Conservation (phyloP, 2,888 invertebrate genomes). For the Cistogaster globosa region DNA sequence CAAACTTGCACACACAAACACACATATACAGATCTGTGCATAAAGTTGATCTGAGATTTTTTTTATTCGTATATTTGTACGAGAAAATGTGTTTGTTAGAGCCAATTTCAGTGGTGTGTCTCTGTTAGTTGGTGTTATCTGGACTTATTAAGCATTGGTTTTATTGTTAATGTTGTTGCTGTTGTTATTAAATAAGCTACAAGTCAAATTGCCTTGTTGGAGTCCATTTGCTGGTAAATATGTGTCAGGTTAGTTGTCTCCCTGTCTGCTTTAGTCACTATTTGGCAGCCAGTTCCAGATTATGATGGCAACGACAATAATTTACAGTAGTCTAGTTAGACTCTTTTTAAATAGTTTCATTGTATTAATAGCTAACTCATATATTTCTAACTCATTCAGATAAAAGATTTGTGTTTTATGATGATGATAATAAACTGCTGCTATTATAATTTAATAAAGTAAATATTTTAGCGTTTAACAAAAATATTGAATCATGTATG, state of each 20-base stretch:
- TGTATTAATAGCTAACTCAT: no score
- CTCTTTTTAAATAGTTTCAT: not conserved
- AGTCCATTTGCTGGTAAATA: slow-evolving; percentile 61
- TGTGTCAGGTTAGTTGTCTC: slow-evolving; percentile 38
- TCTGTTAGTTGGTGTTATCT: slow-evolving; percentile 59
- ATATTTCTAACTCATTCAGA: no score
- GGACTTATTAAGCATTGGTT: slow-evolving; percentile 77
- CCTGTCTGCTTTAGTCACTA: slow-evolving; percentile 23
- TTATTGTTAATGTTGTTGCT: slow-evolving; percentile 75
- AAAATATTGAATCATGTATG: no score
- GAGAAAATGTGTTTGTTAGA: slow-evolving; percentile 33
- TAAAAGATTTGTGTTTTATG: no score
- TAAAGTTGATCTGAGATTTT: slow-evolving; percentile 48
- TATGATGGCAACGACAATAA: slow-evolving; percentile 31
- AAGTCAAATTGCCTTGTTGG: slow-evolving; percentile 69
- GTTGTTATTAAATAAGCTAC: slow-evolving; percentile 73
- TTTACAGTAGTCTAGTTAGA: slow-evolving; percentile 36
- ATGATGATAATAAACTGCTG: no score
- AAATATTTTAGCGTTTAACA: no score
- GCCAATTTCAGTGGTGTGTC: slow-evolving; percentile 49
- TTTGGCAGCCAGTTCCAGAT: slow-evolving; percentile 34
- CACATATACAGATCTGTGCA: slow-evolving; percentile 10
- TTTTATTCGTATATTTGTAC: slow-evolving; percentile 20
- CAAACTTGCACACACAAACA: slow-evolving; percentile 22
- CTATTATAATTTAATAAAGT: no score